A percentile compares a stretch with the other conserved stretches of the same genome.
phyloP scores from a whole-genome alignment of 2,797 vertebrate species.

The Lutjanus argentimaculatus region DNA sequence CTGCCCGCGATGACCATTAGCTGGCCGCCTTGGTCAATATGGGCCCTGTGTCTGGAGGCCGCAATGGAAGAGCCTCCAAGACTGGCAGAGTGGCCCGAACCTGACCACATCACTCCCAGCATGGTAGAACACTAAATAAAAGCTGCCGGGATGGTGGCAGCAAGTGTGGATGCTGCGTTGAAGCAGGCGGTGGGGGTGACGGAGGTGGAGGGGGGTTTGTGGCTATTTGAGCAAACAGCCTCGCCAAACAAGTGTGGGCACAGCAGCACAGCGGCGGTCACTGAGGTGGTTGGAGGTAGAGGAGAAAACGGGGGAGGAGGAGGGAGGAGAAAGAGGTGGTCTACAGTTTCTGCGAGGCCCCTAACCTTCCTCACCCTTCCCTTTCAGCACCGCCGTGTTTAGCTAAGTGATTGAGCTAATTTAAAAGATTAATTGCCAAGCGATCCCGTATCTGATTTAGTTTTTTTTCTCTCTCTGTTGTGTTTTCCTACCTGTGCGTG shows the following conservation, averaged over 20 bases:
- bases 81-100: slow-evolving; percentile 59
- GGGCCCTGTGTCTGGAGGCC: slow-evolving; percentile 78
- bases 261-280: slow-evolving; percentile 67
- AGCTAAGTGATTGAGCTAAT: slow-evolving; percentile 67
- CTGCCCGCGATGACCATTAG: slow-evolving; percentile 79
- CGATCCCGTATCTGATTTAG: slow-evolving; percentile 19
- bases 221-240: slow-evolving; percentile 81
- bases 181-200: slow-evolving; percentile 26
- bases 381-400: slow-evolving; percentile 55
- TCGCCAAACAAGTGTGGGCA: slow-evolving; percentile 77
- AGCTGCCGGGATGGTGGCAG: slow-evolving; percentile 62
- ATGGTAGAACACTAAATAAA: slow-evolving; percentile 75
- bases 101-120: slow-evolving; percentile 83
- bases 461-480: background rate
- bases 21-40: slow-evolving; percentile 80
- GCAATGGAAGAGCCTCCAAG: slow-evolving; percentile 69
- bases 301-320: slow-evolving; percentile 19
- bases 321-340: slow-evolving; percentile 33
- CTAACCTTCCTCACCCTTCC: slow-evolving; percentile 15
- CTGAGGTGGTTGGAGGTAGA: slow-evolving; percentile 63
- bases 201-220: slow-evolving; percentile 59
- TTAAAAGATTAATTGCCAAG: slow-evolving; percentile 59
- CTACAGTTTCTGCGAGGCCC: slow-evolving; percentile 31
- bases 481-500: slow-evolving; percentile 48
- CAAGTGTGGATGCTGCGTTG: slow-evolving; percentile 57